Base-by-base conservation (phyloP, 2,888 invertebrate genomes). In the Diploptera punctata region DNA sequence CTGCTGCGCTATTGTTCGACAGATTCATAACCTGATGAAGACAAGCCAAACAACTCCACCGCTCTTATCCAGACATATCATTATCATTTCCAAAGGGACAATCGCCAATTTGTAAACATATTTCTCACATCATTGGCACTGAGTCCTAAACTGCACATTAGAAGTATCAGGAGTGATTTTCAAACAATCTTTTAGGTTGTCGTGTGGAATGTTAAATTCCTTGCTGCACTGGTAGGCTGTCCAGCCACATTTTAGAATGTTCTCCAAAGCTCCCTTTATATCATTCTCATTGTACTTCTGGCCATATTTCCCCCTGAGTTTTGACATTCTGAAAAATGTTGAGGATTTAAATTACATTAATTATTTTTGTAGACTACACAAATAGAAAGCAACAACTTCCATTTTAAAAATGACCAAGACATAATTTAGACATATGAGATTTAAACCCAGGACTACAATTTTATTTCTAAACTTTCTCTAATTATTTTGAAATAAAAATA, bases 181-280 rank as follows among this genome's bases (percentile, higher is more conserved):
- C n/a, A n/a, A n/a, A n/a, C n/a, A n/a, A n/a, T n/a, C n/a, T n/a
- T n/a, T n/a, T n/a, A n/a, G n/a, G n/a, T n/a, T n/a, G n/a, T 26
- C 29, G 24, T 61, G 29, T n/a, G n/a, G n/a, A n/a, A n/a, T n/a
- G n/a, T n/a, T n/a, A n/a, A n/a, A n/a, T n/a, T n/a, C n/a, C n/a
- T n/a, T n/a, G n/a, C n/a, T n/a, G n/a, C n/a, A n/a, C n/a, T n/a
- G n/a, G n/a, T n/a, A n/a, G n/a, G n/a, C 16, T 4, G 26, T 26
- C 61, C 61, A 61, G 13, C 61, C 61, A 26, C n/a, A 26, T n/a
- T 61, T 61, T 2, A 26, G 26, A 61, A 61, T 31, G 4, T 61
- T 61, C 3, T 9, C n/a, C n/a, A 61, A 18, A 26, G 61, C 24
- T 26, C 31, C 29, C 21, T 31, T 61, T 9, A 61, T 26, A 26